Evolutionary conservation across 2,888 invertebrate genomes (phyloP), one percentile per base, ranked within the genome.

Genomic region (Hemistola chrysoprasaria): DNA sequence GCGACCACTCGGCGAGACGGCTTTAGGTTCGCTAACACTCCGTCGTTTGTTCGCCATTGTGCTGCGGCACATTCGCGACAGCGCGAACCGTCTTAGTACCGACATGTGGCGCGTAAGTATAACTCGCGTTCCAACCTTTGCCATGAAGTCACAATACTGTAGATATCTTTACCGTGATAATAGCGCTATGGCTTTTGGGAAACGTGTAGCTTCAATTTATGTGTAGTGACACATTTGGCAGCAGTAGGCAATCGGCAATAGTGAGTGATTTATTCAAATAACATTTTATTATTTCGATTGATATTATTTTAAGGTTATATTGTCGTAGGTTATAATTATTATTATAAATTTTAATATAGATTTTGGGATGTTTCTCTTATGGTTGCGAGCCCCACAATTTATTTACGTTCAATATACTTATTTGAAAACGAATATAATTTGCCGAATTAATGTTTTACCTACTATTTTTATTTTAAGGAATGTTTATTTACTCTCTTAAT

Each of bases 401-500:
- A 53, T 53, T 51, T 53, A 53, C 35, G 43, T 36, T 50, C 21
- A 27, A 35, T 39, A 48, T 53, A 16, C 2, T 47, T 45, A 34
- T 53, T 35, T 42, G 43, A 32, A 40, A 50, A 22, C 47, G 50
- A 61, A 49, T 69, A 56, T 63, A 58, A 65, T 67, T 72, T 71
- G 62, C 74, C 68, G 74, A 76, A 75, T 77, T 72, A 76, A 75
- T 76, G 71, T 67, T 62, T 58, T 53, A 65, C 66, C 71, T 70
- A 66, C 68, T 73, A 71, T 68, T 75, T 65, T 71, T 71, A 66
- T 75, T 75, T 69, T 77, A 83, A 75, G 81, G 73, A 78, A 80
- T 81, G 81, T 84, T 82, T 79, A 81, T 77, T 78, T 73, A 79
- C 77, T 79, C 78, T 71, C 74, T 65, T 71, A 72, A 71, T 79